Percentiles rank a stretch among this genome's conserved stretches.
These are phyloP conservation scores for Myotis daubentonii DNA, from an alignment of 2,797 vertebrate genomes.

Conservation along the genomic window DNA sequence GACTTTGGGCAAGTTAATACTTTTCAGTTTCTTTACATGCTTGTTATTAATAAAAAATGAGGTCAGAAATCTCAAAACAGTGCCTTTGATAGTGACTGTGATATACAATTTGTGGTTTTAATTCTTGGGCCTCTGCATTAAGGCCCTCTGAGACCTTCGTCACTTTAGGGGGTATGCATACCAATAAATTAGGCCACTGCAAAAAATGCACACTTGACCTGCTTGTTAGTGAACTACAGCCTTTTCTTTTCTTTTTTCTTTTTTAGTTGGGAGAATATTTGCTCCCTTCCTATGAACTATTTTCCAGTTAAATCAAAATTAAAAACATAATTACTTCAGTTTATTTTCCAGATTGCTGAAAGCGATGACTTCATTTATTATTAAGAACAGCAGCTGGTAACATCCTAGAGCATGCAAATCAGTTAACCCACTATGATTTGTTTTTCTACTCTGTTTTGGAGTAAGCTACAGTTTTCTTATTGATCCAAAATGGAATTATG, in stretches of 20 bases:
- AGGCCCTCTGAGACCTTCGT: background rate
- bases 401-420: conserved; percentile 31
- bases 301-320: conserved; percentile 68
- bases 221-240: conserved; percentile 32
- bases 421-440: background rate
- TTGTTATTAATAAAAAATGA: background rate
- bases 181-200: conserved; percentile 46
- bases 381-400: conserved; percentile 70
- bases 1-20: background rate
- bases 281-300: background rate
- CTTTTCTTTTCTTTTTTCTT: conserved; percentile 51
- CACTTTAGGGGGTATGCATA: conserved; percentile 20
- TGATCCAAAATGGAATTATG: background rate
- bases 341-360: conserved; percentile 71
- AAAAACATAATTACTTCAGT: conserved; percentile 69
- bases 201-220: conserved; percentile 59
- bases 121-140: background rate
- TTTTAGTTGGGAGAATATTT: conserved; percentile 12
- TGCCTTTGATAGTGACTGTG: background rate
- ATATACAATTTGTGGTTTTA: background rate
- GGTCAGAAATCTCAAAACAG: background rate
- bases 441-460: conserved; percentile 4
- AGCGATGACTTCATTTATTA: conserved; percentile 74
- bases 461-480: background rate
- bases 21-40: background rate